A percentile compares a stretch with the other conserved stretches of the same genome.
phyloP scores from a whole-genome alignment of 2,888 invertebrate genomes.

The Cylindroiulus punctatus region DNA sequence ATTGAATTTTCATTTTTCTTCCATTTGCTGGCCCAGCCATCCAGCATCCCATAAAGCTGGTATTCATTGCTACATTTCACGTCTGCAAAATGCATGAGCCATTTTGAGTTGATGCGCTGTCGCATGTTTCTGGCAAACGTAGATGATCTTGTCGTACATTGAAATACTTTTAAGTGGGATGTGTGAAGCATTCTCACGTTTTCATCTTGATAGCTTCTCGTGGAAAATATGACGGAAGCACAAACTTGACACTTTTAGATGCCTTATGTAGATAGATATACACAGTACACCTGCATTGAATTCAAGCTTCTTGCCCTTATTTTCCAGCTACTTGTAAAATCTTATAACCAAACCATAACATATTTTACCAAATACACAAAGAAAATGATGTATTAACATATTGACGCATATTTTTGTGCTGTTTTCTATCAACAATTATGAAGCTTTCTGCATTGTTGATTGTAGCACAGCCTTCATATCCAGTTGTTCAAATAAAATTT shows the following conservation, averaged over 20 bases:
- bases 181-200: conserved; percentile 47
- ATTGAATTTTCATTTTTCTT: not conserved
- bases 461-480: too few species aligned
- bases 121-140: conserved; percentile 2
- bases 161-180: conserved; percentile 39
- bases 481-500: too few species aligned
- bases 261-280: not conserved
- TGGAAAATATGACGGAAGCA: conserved; percentile 27
- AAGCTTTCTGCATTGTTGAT: too few species aligned
- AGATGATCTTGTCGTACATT: conserved; percentile 1
- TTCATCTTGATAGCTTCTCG: conserved; percentile 40
- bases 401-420: too few species aligned
- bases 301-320: too few species aligned
- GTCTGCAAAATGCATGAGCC: not conserved
- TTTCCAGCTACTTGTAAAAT: too few species aligned
- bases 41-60: not conserved
- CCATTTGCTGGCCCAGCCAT: not conserved
- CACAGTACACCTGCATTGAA: not conserved
- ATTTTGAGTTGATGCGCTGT: conserved; percentile 12
- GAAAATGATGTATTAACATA: too few species aligned
- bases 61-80: not conserved
- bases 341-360: too few species aligned
- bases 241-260: not conserved
- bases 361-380: too few species aligned
- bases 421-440: too few species aligned